These are phyloP conservation scores for Terebella lapidaria DNA, from an alignment of 2,888 invertebrate genomes.

Conservation along the genomic window DNA sequence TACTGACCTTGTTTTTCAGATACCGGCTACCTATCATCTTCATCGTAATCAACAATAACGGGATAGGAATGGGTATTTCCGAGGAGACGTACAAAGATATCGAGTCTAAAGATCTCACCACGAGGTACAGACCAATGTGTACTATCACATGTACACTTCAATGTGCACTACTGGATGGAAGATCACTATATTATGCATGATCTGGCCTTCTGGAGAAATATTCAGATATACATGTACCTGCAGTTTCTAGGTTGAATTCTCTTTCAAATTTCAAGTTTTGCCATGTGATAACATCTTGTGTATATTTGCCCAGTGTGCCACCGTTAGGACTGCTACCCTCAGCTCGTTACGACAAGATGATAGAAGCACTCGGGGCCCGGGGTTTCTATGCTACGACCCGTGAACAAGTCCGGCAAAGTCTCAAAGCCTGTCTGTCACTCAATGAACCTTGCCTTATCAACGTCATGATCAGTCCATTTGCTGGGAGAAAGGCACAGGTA, in stretches of 20 bases:
- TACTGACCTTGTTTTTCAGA: conserved; percentile 54
- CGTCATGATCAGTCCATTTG: conserved; percentile 79
- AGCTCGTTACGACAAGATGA: conserved; percentile 84
- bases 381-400: conserved; percentile 77
- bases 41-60: conserved; percentile 90
- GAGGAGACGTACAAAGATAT: conserved; percentile 56
- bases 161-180: not conserved
- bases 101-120: conserved; percentile 60
- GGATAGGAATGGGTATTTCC: conserved; percentile 85
- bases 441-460: conserved; percentile 77
- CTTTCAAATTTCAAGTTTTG: no score
- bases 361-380: conserved; percentile 75
- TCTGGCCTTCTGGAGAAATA: not conserved
- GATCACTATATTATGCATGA: not conserved
- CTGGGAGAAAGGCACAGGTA: conserved; percentile 81
- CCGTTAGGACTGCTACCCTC: conserved; percentile 75
- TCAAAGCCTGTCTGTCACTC: conserved; percentile 65
- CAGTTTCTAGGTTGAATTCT: no score
- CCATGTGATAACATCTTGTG: not conserved
- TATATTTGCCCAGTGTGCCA: conserved; percentile 65
- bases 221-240: no score
- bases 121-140: conserved; percentile 8
- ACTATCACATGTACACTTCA: not conserved
- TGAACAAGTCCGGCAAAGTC: conserved; percentile 68
- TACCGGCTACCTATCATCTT: conserved; percentile 87